Percentiles rank a stretch among this genome's conserved stretches.
These are phyloP conservation scores for Girardinus metallicus DNA, from an alignment of 2,797 vertebrate species.

Conservation along the genomic window DNA sequence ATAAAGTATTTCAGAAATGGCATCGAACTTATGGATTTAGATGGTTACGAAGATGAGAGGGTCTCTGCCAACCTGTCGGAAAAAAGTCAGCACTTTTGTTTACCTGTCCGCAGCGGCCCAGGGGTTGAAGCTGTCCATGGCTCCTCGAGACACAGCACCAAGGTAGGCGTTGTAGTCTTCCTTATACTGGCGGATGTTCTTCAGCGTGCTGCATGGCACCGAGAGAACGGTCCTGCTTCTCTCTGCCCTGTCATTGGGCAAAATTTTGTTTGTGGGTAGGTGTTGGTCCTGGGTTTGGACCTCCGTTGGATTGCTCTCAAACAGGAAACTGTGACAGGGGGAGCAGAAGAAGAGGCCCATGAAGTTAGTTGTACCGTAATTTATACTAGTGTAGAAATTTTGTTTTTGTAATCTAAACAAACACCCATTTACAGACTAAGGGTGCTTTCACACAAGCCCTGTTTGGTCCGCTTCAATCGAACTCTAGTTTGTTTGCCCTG, in stretches of 20 bases:
- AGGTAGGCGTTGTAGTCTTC: constrained; percentile 83
- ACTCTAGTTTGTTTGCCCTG: no score
- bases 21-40: neutral
- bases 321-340: constrained; percentile 56
- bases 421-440: constrained; percentile 4
- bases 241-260: constrained; percentile 40
- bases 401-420: neutral
- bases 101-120: constrained; percentile 91
- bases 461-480: no score
- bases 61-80: neutral
- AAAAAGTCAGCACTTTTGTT: neutral
- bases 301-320: constrained; percentile 66
- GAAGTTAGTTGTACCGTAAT: neutral
- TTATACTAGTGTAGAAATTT: neutral
- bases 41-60: neutral
- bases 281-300: constrained; percentile 51
- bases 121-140: constrained; percentile 85
- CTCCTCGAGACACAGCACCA: constrained; percentile 82
- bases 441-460: no score
- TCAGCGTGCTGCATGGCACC: constrained; percentile 79
- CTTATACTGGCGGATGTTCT: constrained; percentile 83
- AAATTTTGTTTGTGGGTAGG: constrained; percentile 23
- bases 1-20: neutral
- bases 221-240: constrained; percentile 61
- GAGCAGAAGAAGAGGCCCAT: constrained; percentile 34